Evolutionary conservation across 1,140 invertebrate species (phyloP), one percentile per base, ranked within the genome.

Genomic region (Palaemon carinicauda): DNA sequence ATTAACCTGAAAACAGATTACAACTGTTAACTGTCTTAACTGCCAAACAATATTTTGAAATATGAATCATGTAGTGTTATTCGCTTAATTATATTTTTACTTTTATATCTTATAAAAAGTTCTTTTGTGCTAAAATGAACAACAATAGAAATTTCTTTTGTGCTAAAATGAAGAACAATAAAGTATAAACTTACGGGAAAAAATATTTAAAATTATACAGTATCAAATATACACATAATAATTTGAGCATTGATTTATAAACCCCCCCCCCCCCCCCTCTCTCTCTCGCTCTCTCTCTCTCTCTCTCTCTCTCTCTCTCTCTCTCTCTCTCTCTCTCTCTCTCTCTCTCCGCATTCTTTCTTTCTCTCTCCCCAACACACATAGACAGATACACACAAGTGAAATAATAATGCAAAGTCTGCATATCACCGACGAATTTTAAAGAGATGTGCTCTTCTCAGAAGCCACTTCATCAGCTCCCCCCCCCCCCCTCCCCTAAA

Each of bases 301-400:
- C 69, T 73, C 69, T 73, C 24, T 73, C 69, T 73, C 69, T 73
- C 69, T 73, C 69, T 73, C 69, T 73, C 69, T 73, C 69, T 73
- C 69, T 73, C 69, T 73, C 69, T 73, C 69, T 73, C 69, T 73
- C 69, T 73, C 69, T 73, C 69, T 73, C 69, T 73, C 24, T 73
- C 69, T 31, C 69, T 73, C 69, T 73, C 69, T 73, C 69, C 69
- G 27, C 69, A 29, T 27, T 73, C 69, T 73, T 27, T 73, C 69
- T 73, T 27, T 73, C 69, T 73, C 69, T 73, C 69, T 73, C 69
- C 29, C 24, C 29, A 21, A 19, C 24, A 33, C 24, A 33, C n/a
- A 19, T 10, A 73, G 9, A 73, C 24, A 73, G n/a, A 29, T 7
- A 29, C 69, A 27, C 21, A 24, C 24, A 31, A 73, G 41, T 21